Evolutionary conservation across 1,140 invertebrate species (phyloP), one percentile per base, ranked within the genome.

Genomic region (Bombus breviceps): DNA sequence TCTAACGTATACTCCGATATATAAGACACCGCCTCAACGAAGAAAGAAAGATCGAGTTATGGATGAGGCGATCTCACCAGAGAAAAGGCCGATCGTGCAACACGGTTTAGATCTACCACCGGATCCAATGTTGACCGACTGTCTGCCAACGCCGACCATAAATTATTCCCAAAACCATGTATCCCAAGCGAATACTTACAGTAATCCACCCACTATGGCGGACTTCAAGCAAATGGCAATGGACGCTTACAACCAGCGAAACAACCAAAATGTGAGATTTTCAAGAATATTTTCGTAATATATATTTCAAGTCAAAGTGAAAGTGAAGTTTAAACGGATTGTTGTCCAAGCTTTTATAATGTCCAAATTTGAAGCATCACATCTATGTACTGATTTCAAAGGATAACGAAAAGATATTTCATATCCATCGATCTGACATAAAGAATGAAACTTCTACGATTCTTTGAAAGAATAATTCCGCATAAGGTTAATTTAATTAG

Each of bases 1-100:
- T 80, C 87, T 96, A 92, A 96, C 95, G 47, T 96, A 96, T 90
- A 96, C 95, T 62, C 95, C 96, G 84, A 95, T 96, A 80, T 96
- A 96, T 91, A 96, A 96, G 92, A 96, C 96, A 53, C 95, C 96
- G 32, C 96, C 96, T n/a, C 95, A 96, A 77, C 93, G 95, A 69
- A 90, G 95, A 85, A 94, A 95, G 88, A 95, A 95, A 90, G 95
- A 94, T 78, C 90, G 88, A 13, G 79, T 74, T 22, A 81, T 72
- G 78, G 93, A 94, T 37, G 93, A 91, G 62, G 91, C 89, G 28
- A 85, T 87, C 15, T 93, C 92, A 57, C 92, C 92, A 10, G 93
- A 94, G 72, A 94, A 93, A 62, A 93, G 92, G 83, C 93, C 93
- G 43, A 93, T 94, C 69, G 92, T 94, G 4, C 92, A 92, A 43